Base-by-base conservation (phyloP, 2,113 vertebrate species). In the Epinephelus cyanopodus region DNA sequence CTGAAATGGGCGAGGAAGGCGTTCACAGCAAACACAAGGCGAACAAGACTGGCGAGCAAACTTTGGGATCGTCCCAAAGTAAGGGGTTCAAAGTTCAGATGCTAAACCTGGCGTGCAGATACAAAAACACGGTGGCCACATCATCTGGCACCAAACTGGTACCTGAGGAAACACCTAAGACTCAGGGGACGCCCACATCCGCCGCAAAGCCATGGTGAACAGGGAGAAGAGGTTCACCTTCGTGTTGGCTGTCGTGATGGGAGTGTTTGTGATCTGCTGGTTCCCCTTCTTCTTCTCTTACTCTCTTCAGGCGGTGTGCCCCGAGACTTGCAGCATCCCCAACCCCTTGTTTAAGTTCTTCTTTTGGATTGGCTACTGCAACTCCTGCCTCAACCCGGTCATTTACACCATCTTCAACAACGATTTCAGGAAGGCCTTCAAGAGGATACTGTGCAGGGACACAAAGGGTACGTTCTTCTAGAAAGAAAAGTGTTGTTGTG, bases 211-310 rank as follows among this genome's bases (percentile, higher is more conserved):
- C 0, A 94, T 96, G 85, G 88, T 95, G 54, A 95, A 95, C 81
- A 81, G 97, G 10, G 97, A 98, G 91, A 98, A 96, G 73, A 94
- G 97, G 3, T 97, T 98, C 87, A 98, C 97, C 65, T 96, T 97
- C 0, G 97, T 98, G 25, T 58, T 98, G 69, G 96, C 97, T 0
- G 97, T 98, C 14, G 97, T 98, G 66, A 98, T 98, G 1, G 97
- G 97, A 0, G 97, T 95, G 14, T 98, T 98, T 1, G 95, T 98
- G 11, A 81, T 97, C 77, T 98, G 97, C 90, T 98, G 97, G 97
- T 98, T 98, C 90, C 97, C 97, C 0, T 98, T 98, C 86, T 98
- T 98, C 92, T 96, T 98, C 81, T 96, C 96, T 57, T 97, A 98
- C 81, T 97, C 97, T 61, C 94, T 98, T 39, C 82, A 95, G 0